Evolutionary conservation across 92 coral and sea anemone genomes (phyloP), one percentile per base, ranked within the genome.

Genomic region (Phenganax subtilis): DNA sequence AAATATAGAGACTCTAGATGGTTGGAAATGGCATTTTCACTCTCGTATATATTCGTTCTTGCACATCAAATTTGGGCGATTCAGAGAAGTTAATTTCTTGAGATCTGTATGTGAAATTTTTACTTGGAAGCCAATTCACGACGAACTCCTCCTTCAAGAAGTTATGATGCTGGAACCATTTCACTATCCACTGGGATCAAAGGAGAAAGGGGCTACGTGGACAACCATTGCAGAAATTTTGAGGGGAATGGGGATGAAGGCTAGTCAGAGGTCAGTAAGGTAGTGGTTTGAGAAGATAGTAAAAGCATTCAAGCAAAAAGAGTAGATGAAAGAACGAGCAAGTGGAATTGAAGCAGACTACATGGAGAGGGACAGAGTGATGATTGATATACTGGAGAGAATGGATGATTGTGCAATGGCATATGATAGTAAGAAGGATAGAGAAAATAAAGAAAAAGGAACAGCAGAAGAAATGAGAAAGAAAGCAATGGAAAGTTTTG

Each of bases 241-340:
- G 80, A 12, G 12, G 8, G 84, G 78, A 12, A 78, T 71, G n/a
- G 87, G 83, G 56, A 57, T 85, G 84, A 80, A 82, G 71, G 89
- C 86, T 14, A 82, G 86, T 51, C 74, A 88, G 61, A 82, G 89
- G 71, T 86, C 87, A 68, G 86, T 66, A 6, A 88, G 88, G 76
- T 85, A 83, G 37, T 83, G 44, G 51, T 65, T 83, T 72, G 89
- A 78, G 0, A 78, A 78, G 77, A n/a, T 82, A 55, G 20, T 63
- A 55, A 87, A 72, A 47, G 87, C 84, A 10, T 83, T 69, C 28
- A 77, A 84, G 12, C 84, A 54, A 76, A 84, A 67, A 28, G 87
- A 87, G 83, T 51, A 61, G 2, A 86, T n/a, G 17, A 85, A 83
- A 54, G 17, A 57, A 71, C 71, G 67, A 14, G 84, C 88, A 25